Conservation (phyloP, 2,888 invertebrate genomes). For the Dioctria linearis region DNA sequence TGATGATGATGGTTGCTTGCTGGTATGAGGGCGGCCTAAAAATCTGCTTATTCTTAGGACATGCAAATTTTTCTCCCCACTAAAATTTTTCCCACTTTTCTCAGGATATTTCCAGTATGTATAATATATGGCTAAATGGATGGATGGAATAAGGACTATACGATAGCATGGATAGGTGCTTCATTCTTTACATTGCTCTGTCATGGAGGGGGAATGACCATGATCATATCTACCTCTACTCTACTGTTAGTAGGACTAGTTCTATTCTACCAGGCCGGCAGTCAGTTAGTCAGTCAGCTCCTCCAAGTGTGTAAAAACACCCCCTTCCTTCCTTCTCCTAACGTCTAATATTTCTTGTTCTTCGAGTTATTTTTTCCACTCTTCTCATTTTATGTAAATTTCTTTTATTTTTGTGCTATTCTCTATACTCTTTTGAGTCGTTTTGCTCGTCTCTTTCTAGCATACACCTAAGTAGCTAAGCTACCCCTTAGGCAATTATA, state of each 20-base stretch:
- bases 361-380: background rate
- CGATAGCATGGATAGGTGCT: too few species aligned
- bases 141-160: background rate
- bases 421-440: background rate
- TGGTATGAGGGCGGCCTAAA: slow-evolving; percentile 27
- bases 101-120: background rate
- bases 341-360: background rate
- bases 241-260: too few species aligned
- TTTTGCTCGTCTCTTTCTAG: background rate
- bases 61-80: slow-evolving; percentile 18
- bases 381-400: background rate
- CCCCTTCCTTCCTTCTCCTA: background rate
- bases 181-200: too few species aligned
- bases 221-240: too few species aligned
- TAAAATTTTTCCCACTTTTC: background rate
- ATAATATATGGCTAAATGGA: background rate
- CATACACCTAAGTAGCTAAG: background rate
- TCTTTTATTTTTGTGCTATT: background rate
- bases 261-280: too few species aligned
- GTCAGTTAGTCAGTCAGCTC: too few species aligned
- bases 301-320: too few species aligned
- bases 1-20: background rate
- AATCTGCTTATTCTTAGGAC: background rate
- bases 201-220: too few species aligned
- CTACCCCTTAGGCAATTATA: background rate